phyloP scores from a whole-genome alignment of 2,113 vertebrate genomes.

The Atrichornis clamosus region DNA sequence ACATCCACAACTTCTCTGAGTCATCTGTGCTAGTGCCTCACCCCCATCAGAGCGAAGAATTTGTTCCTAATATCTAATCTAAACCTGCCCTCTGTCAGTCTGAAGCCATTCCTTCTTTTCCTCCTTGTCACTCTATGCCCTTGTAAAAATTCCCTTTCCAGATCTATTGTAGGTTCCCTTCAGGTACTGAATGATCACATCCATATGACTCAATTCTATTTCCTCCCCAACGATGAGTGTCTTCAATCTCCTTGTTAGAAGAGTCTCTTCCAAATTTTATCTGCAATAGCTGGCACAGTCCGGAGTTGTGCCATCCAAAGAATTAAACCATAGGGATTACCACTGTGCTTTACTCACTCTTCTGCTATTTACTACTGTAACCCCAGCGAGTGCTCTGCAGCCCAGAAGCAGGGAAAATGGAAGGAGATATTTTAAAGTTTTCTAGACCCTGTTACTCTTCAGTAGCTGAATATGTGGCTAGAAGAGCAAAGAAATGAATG shows the following conservation, averaged over 20 bases:
- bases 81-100: not conserved
- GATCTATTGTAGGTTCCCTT: not conserved
- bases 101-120: not conserved
- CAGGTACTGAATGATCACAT: not conserved
- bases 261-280: not conserved
- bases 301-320: not conserved
- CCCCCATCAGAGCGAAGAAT: fast-evolving
- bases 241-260: not conserved
- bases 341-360: not conserved
- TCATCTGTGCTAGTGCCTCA: not conserved
- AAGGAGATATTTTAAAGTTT: not conserved
- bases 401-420: not conserved
- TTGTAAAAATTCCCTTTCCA: not conserved
- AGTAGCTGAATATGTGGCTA: not conserved
- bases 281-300: not conserved
- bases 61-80: not conserved
- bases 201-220: not conserved
- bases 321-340: not conserved
- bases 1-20: not conserved
- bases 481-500: not conserved
- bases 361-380: not conserved
- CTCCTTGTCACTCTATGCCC: not conserved
- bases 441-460: not conserved
- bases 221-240: not conserved
- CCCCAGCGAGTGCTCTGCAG: not conserved